Evolutionary conservation across 2,113 vertebrate genomes (phyloP).

Genomic region (Dolichallabes microphthalmus): DNA sequence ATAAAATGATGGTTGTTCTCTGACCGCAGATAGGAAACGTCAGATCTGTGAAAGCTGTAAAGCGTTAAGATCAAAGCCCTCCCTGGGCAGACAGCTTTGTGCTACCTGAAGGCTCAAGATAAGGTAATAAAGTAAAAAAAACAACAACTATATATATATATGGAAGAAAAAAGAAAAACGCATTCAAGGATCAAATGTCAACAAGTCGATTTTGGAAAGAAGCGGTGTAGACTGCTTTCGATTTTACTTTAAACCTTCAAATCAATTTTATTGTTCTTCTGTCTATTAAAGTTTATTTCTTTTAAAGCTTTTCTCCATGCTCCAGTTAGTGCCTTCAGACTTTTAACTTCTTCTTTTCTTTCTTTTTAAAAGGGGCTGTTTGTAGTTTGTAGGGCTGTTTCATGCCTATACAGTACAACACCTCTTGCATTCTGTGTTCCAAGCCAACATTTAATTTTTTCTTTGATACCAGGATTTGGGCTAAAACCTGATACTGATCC

Average conservation of each 20-base stretch:
- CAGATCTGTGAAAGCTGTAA: background rate
- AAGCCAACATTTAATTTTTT: background rate
- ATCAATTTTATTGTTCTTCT: conserved; percentile 15
- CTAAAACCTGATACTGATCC: background rate
- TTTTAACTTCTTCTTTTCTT: background rate
- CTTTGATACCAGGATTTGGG: background rate
- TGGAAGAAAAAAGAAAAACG: background rate
- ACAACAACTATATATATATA: too few species aligned
- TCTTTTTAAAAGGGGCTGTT: background rate
- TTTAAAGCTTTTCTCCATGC: background rate
- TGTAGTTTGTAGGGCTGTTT: background rate
- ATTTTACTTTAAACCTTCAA: conserved; percentile 3
- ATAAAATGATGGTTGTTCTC: background rate
- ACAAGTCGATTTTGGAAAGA: background rate
- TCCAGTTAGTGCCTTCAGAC: background rate
- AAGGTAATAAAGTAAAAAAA: background rate
- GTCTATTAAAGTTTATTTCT: background rate
- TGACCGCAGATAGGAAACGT: background rate
- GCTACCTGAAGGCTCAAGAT: background rate
- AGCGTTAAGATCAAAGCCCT: conserved; percentile 8
- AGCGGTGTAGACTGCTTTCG: background rate
- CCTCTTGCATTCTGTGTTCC: background rate
- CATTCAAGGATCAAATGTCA: conserved; percentile 11
- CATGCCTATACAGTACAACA: background rate
- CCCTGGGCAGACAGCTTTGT: background rate